Evolutionary conservation across 2,113 vertebrate species (phyloP).

Genomic region (Catharus fuscescens): DNA sequence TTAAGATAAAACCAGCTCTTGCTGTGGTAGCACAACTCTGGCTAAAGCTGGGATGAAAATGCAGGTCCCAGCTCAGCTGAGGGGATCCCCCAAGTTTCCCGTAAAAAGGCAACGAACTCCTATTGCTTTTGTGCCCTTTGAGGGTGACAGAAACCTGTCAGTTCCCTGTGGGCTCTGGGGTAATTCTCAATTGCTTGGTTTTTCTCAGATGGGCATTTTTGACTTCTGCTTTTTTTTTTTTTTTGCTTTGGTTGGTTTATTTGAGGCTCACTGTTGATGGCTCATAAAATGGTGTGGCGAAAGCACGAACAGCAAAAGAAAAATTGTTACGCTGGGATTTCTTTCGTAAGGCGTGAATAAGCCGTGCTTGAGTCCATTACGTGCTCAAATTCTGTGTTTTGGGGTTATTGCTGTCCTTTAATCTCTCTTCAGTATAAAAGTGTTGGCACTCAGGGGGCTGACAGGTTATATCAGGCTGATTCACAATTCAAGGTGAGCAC

Average conservation of each 20-base stretch:
- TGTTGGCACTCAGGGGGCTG: background rate
- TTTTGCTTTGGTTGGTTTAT: background rate
- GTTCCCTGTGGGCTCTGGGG: background rate
- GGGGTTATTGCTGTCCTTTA: background rate
- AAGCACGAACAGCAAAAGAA: background rate
- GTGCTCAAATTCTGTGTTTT: background rate
- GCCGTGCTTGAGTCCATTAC: rapidly evolving
- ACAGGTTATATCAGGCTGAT: background rate
- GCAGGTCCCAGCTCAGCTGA: background rate
- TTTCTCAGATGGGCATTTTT: background rate
- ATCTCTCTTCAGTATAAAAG: background rate
- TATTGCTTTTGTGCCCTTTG: background rate
- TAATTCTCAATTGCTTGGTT: background rate
- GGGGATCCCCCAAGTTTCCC: background rate
- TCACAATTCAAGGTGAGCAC: background rate
- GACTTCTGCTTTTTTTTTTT: background rate
- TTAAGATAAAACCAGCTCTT: background rate
- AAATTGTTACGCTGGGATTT: background rate
- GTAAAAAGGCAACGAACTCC: background rate
- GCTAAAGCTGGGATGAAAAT: background rate
- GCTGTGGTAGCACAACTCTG: background rate
- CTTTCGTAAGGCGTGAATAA: background rate
- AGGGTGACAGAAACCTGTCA: background rate
- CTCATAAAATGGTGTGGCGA: background rate
- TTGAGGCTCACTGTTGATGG: background rate